A percentile compares a stretch with the other conserved stretches of the same genome.
phyloP scores from a whole-genome alignment of 1,140 invertebrate species.

The Pemphigus obesinymphae region DNA sequence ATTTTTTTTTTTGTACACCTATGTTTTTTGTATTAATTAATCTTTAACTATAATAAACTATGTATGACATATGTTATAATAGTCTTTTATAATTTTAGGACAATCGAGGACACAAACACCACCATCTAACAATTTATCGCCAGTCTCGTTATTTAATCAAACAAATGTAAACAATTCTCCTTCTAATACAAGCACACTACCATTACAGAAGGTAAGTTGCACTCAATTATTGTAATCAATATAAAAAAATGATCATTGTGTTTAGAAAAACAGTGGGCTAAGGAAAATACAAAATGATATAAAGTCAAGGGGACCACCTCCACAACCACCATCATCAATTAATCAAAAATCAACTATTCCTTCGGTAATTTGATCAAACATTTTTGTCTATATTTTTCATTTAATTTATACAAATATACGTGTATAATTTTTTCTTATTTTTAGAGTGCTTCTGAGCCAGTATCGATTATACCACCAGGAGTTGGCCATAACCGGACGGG shows the following conservation, averaged over 20 bases:
- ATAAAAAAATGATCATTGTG: neutral
- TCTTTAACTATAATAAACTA: no score
- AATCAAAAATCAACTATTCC: conserved; percentile 54
- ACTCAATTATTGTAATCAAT: neutral
- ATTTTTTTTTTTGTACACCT: no score
- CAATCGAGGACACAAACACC: neutral
- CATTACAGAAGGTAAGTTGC: conserved; percentile 14
- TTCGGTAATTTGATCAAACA: conserved; percentile 43
- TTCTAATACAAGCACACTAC: conserved; percentile 23
- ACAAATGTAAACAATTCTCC: neutral
- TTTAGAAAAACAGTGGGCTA: conserved; percentile 42
- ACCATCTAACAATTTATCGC: neutral
- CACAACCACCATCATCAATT: conserved; percentile 55
- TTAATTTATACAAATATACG: neutral
- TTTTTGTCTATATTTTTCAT: neutral
- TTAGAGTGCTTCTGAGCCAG: conserved; percentile 49
- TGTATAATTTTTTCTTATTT: conserved; percentile 38
- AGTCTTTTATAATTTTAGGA: neutral
- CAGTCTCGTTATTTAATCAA: neutral
- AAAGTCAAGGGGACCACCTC: conserved; percentile 55
- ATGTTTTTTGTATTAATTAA: no score
- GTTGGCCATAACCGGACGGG: conserved; percentile 39
- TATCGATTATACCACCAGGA: conserved; percentile 38
- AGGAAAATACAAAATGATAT: conserved; percentile 44
- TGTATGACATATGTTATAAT: neutral